Conservation (phyloP, 2,797 vertebrate species). For the Sebastes taczanowskii region DNA sequence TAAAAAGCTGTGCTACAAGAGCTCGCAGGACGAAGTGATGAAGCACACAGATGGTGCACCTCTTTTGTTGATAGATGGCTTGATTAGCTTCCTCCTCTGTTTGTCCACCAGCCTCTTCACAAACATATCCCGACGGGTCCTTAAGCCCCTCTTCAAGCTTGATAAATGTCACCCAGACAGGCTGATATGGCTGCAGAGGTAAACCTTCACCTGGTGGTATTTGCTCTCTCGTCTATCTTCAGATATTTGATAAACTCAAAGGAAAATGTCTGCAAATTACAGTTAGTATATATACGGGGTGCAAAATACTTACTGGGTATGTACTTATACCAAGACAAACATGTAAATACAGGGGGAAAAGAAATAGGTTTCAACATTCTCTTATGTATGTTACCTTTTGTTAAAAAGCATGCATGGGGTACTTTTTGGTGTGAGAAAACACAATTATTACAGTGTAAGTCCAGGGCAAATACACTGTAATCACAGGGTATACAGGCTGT, state of each 20-base stretch:
- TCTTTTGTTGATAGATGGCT: constrained; percentile 54
- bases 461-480: not conserved
- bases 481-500: not conserved
- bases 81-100: constrained; percentile 60
- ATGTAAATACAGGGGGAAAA: not conserved
- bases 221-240: constrained; percentile 60
- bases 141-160: constrained; percentile 58
- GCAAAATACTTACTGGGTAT: not conserved
- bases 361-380: not conserved
- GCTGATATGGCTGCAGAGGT: constrained; percentile 52
- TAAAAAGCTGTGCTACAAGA: constrained; percentile 17
- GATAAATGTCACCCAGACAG: constrained; percentile 70
- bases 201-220: constrained; percentile 72
- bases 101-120: constrained; percentile 61
- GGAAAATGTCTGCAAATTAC: constrained; percentile 17
- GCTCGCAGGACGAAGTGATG: constrained; percentile 13
- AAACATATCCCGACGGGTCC: constrained; percentile 52
- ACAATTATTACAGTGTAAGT: not conserved
- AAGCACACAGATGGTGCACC: constrained; percentile 46
- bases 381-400: not conserved
- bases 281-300: not conserved
- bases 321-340: not conserved
- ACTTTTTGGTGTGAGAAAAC: not conserved
- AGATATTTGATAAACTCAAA: constrained; percentile 14
- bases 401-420: not conserved